These are phyloP conservation scores for Mamestra configurata DNA, from an alignment of 1,140 invertebrate genomes.

Conservation along the genomic window DNA sequence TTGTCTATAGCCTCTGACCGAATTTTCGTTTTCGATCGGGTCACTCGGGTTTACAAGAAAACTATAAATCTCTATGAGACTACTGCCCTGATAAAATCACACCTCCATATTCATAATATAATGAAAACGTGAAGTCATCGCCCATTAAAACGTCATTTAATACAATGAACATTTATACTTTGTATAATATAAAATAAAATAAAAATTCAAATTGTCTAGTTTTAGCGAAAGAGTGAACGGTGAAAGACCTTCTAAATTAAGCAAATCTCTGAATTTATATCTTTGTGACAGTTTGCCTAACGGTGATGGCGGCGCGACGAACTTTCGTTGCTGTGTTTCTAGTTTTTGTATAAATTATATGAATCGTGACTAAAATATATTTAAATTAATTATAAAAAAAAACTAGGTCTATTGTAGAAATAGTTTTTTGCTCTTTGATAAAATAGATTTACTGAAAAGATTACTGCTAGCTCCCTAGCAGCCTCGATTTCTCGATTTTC, in stretches of 20 bases:
- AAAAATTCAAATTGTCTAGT: conserved; percentile 50
- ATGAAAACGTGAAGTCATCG: not conserved
- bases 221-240: conserved; percentile 53
- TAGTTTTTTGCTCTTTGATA: too few relatives aligned
- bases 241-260: conserved; percentile 70
- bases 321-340: conserved; percentile 26
- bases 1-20: too few relatives aligned
- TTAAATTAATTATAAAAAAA: too few relatives aligned
- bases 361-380: not conserved
- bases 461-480: too few relatives aligned
- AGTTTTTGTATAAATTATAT: conserved; percentile 29
- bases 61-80: not conserved
- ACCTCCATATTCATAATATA: not conserved
- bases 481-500: too few relatives aligned
- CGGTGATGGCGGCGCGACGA: conserved; percentile 58
- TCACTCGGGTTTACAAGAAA: not conserved
- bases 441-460: too few relatives aligned
- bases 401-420: too few relatives aligned
- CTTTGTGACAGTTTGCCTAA: conserved; percentile 66
- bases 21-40: not conserved
- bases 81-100: too few relatives aligned
- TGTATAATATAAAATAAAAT: conserved; percentile 44
- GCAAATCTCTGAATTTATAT: conserved; percentile 76
- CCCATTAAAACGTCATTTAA: conserved; percentile 42
- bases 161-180: conserved; percentile 41